phyloP scores from a whole-genome alignment of 2,113 vertebrate genomes.

The Poecile atricapillus region DNA sequence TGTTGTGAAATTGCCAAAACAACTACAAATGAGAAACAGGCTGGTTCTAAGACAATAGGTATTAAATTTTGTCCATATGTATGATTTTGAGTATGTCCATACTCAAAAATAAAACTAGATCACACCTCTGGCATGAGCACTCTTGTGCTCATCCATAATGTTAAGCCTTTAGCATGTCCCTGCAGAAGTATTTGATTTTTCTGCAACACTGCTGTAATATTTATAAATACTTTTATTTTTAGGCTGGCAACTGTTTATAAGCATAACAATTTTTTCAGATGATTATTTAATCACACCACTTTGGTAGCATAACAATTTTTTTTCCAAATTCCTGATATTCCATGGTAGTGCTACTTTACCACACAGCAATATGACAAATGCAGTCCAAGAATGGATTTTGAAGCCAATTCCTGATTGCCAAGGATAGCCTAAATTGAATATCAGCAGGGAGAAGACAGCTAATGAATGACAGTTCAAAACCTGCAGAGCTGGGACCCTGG shows the following conservation, averaged over 20 bases:
- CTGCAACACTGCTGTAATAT: neutral
- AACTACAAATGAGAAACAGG: neutral
- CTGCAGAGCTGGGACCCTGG: neutral
- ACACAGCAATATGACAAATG: neutral
- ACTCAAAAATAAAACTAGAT: neutral
- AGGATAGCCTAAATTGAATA: neutral
- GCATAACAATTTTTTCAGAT: neutral
- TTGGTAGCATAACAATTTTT: neutral
- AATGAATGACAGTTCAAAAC: neutral
- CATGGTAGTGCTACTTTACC: neutral
- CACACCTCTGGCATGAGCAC: neutral
- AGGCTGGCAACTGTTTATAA: neutral
- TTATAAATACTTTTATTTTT: conserved; percentile 4
- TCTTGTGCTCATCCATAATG: neutral
- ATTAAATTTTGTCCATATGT: neutral
- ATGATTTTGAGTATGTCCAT: too few relatives aligned
- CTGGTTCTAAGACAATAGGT: neutral
- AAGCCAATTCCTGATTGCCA: neutral
- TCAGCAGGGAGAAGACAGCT: neutral
- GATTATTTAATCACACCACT: conserved; percentile 1
- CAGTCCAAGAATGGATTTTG: neutral
- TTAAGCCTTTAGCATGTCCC: neutral
- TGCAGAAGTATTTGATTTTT: neutral
- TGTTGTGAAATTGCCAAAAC: neutral
- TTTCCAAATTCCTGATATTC: neutral